Evolutionary conservation across 2,888 invertebrate species (phyloP), one percentile per base, ranked within the genome.

Genomic region (Drosophila mercatorum): DNA sequence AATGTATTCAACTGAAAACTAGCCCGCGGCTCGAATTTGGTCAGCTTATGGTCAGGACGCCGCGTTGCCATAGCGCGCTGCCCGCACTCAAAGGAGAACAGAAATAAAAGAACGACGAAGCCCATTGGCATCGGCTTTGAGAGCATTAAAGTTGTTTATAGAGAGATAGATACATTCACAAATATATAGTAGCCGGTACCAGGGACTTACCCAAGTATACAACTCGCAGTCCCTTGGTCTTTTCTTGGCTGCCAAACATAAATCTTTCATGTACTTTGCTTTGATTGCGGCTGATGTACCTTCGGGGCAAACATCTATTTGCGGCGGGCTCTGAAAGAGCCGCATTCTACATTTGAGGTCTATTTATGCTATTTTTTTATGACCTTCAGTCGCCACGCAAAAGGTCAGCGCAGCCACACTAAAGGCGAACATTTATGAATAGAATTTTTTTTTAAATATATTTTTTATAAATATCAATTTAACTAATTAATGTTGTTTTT

Each of bases 1-100:
- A 83, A 80, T 80, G 80, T 80, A 72, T 78, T 81, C 80, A 72
- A 75, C 69, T 75, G 68, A 79, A 84, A 83, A 83, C 81, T 81
- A 81, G 83, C 81, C 81, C 41, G 72, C 64, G 83, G 81, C 75
- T 14, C 28, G 69, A 63, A 68, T 77, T 83, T 71, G 73, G 80
- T 73, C 77, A 82, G 77, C 80, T 69, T 82, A 59, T 62, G 76
- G 53, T 68, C 72, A 75, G 61, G 52, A 47, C n/a, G 34, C 34
- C 34, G 41, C 44, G 22, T n/a, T 60, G 17, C 49, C 63, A 66
- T 66, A 66, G 46, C 11, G 40, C 40, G 31, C 43, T 3, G 5
- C 2, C 36, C 34, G 31, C 51, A 63, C 47, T 49, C 36, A 43
- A 53, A 68, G 46, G 55, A 44, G 55, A 51, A 65, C 65, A 63